Conservation (phyloP, 2,888 invertebrate species). For the Xanthorhoe designata region DNA sequence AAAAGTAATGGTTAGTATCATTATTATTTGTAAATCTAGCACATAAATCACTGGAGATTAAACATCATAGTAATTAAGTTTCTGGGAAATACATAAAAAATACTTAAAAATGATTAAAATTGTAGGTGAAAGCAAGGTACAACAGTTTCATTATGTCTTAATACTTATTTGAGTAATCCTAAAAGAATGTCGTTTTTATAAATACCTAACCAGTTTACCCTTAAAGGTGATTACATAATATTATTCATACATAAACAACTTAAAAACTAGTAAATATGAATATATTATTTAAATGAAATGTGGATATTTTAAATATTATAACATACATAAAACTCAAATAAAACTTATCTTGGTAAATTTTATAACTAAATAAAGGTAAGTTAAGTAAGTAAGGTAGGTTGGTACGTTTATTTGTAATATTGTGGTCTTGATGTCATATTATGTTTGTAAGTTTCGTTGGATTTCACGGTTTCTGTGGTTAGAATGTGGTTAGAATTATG, state of each 20-base stretch:
- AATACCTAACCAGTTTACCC: slow-evolving; percentile 16
- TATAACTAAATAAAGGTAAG: not conserved
- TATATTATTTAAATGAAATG: too few relatives aligned
- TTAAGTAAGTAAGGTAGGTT: too few relatives aligned
- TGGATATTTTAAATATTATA: too few relatives aligned
- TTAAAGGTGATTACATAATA: not conserved
- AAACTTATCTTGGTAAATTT: not conserved
- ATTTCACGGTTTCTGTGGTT: slow-evolving; percentile 41
- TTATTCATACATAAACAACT: slow-evolving; percentile 1
- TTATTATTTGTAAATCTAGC: not conserved
- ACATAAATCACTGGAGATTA: not conserved
- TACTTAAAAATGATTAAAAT: too few relatives aligned
- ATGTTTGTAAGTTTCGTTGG: slow-evolving; percentile 12
- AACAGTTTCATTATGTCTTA: slow-evolving; percentile 24
- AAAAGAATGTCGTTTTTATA: slow-evolving; percentile 41
- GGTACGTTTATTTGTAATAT: slow-evolving; percentile 8
- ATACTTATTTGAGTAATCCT: slow-evolving; percentile 28
- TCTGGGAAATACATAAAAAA: not conserved
- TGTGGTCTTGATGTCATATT: slow-evolving; percentile 18
- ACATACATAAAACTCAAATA: too few relatives aligned
- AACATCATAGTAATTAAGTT: not conserved
- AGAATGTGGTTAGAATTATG: slow-evolving; percentile 21
- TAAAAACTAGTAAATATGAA: not conserved
- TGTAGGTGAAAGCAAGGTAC: slow-evolving; percentile 6
- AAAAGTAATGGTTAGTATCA: slow-evolving; percentile 45